These are phyloP conservation scores for Tachysurus fulvidraco DNA, from an alignment of 2,113 vertebrate genomes.

Conservation along the genomic window DNA sequence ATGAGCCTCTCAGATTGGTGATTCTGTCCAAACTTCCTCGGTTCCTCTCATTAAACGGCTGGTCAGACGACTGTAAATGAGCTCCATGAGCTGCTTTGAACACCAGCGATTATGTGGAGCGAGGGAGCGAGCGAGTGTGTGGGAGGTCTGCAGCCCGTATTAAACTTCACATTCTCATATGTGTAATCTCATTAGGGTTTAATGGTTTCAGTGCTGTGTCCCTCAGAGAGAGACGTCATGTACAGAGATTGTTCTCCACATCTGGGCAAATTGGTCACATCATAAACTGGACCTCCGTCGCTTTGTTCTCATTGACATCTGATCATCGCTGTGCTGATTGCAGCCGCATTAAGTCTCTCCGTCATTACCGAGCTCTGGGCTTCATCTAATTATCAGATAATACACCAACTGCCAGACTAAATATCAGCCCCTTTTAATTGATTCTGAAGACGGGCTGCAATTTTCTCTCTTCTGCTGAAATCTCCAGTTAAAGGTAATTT, in stretches of 20 bases:
- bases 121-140: not conserved
- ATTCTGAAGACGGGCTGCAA: constrained; percentile 55
- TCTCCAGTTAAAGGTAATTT: constrained; percentile 69
- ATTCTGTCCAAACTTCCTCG: not conserved
- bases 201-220: not conserved
- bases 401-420: constrained; percentile 56
- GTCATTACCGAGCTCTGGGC: constrained; percentile 48
- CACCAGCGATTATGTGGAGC: not conserved
- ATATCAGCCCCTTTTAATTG: constrained; percentile 63
- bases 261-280: constrained; percentile 41
- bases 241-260: constrained; percentile 10
- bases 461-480: constrained; percentile 58
- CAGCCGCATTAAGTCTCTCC: constrained; percentile 48
- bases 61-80: not conserved
- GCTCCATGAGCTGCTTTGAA: not conserved
- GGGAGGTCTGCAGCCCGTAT: not conserved
- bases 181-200: constrained; percentile 11
- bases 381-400: constrained; percentile 63
- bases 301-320: constrained; percentile 50
- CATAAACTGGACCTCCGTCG: constrained; percentile 17
- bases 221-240: constrained; percentile 19
- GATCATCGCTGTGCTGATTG: constrained; percentile 50
- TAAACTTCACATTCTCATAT: constrained; percentile 23
- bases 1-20: not conserved
- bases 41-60: not conserved